Evolutionary conservation across 2,888 invertebrate species (phyloP), one percentile per base, ranked within the genome.

Genomic region (Epiperipatus broadwayi): DNA sequence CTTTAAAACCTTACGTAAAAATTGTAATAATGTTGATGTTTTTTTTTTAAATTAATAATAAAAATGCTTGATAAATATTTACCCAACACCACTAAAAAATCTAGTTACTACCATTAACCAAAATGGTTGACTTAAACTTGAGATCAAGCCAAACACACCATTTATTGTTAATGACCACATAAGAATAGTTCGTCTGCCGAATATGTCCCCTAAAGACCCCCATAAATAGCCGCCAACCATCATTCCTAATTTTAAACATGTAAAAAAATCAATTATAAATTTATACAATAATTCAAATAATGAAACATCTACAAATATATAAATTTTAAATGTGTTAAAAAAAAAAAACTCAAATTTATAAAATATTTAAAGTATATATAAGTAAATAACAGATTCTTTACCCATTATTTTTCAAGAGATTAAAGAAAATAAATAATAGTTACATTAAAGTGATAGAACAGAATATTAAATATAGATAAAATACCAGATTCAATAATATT

Each of bases 21-120:
- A n/a, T n/a, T n/a, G n/a, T n/a, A n/a, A n/a, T n/a, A n/a, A 41
- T 21, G 4, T 14, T 28, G 19, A 37, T 33, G 15, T 35, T 32
- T 27, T 25, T 18, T 31, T 7, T 36, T 34, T 18, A 34, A 35
- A 34, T 36, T 40, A 21, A 43, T 34, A 31, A 41, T 44, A 27
- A 49, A 43, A 43, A 29, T 32, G 8, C n/a, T n/a, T n/a, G n/a
- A n/a, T n/a, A n/a, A n/a, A 41, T 49, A 76, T 81, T 78, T 68
- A 85, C 84, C 87, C 85, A 54, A 85, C 79, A 49, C 85, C 87
- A 58, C 85, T 85, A 53, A 87, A 68, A 58, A 87, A 83, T 53
- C 87, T 72, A 64, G 83, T 78, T 50, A 84, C 58, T 74, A 87
- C 78, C 64, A 87, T 87, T 49, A 79, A 68, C 65, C 74, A 75